Evolutionary conservation across 1,140 invertebrate genomes (phyloP).

Genomic region (Ips nitidus): DNA sequence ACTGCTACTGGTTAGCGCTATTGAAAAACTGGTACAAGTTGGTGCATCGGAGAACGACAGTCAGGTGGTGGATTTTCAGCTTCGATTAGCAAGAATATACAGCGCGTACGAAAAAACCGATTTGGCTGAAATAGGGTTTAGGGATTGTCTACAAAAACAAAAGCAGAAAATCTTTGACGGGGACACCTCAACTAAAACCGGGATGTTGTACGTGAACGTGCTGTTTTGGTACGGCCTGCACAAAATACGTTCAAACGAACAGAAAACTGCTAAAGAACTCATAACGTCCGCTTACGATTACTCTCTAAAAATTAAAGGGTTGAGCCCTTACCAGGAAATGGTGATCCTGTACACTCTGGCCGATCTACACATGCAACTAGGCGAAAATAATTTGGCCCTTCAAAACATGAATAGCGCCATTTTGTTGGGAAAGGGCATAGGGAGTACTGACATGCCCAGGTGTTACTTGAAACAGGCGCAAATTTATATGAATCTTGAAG

Average conservation of each 20-base stretch:
- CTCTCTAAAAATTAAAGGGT: slow-evolving; percentile 46
- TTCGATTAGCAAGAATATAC: slow-evolving; percentile 48
- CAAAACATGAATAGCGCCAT: slow-evolving; percentile 48
- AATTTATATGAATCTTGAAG: slow-evolving; percentile 47
- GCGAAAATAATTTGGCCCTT: slow-evolving; percentile 45
- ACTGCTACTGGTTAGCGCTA: slow-evolving; percentile 43
- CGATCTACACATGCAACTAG: slow-evolving; percentile 47
- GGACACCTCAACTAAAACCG: slow-evolving; percentile 47
- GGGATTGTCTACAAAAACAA: slow-evolving; percentile 47
- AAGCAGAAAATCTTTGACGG: slow-evolving; percentile 46
- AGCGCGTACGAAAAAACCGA: slow-evolving; percentile 44
- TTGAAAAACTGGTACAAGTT: slow-evolving; percentile 38
- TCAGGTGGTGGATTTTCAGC: slow-evolving; percentile 49
- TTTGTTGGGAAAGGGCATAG: slow-evolving; percentile 47
- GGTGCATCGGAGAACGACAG: slow-evolving; percentile 42
- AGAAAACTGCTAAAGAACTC: slow-evolving; percentile 43
- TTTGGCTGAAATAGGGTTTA: slow-evolving; percentile 49
- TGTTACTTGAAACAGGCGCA: slow-evolving; percentile 48
- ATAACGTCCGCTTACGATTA: slow-evolving; percentile 48
- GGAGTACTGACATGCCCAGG: slow-evolving; percentile 48
- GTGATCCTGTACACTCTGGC: slow-evolving; percentile 48
- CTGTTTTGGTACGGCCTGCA: slow-evolving; percentile 51
- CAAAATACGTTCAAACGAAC: slow-evolving; percentile 45
- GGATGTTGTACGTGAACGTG: slow-evolving; percentile 48
- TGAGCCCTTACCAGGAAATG: slow-evolving; percentile 50